Evolutionary conservation across 1,140 invertebrate genomes (phyloP), one percentile per base, ranked within the genome.

Genomic region (Solenopsis fugax): DNA sequence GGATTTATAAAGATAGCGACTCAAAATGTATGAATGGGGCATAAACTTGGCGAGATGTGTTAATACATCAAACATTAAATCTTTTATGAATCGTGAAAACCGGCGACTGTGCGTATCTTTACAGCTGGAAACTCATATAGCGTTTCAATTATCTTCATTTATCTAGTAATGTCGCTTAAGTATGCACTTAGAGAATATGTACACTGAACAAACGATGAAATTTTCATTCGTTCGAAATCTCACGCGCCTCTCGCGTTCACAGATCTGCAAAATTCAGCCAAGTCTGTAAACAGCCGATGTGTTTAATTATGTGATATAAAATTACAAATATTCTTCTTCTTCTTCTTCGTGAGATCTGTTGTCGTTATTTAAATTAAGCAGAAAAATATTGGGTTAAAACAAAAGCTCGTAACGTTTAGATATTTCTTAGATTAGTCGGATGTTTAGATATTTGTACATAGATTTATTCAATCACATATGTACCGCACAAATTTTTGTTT

Each of bases 61-160:
- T 82, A 58, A 73, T 48, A 48, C 41, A 24, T 45, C 18, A 75
- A 62, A 62, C 67, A 21, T 58, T 58, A 82, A 72, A 82, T 82
- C 54, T 60, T 73, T 48, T 12, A 82, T 50, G 54, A 50, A 34
- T 75, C 24, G 45, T 18, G 52, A 24, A 71, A 82, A 82, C 3
- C 29, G 16, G 16, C 16, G 37, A 72, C 21, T 50, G 16, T 24
- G 41, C 21, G 80, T 54, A 37, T 12, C 76, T 72, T 82, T 58
- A 82, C 37, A 56, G 18, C 7, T 50, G 54, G 4, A 21, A 73
- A 45, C 16, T 58, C 52, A 18, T 45, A 37, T 41, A 75, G 69
- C 54, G 9, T 37, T 58, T 84, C 24, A 58, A 34, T 41, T 71
- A 82, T 37, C 48, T 75, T 71, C 52, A 48, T 34, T 73, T 60